Evolutionary conservation across 2,888 invertebrate genomes (phyloP).

Genomic region (Chloromyia formosa): DNA sequence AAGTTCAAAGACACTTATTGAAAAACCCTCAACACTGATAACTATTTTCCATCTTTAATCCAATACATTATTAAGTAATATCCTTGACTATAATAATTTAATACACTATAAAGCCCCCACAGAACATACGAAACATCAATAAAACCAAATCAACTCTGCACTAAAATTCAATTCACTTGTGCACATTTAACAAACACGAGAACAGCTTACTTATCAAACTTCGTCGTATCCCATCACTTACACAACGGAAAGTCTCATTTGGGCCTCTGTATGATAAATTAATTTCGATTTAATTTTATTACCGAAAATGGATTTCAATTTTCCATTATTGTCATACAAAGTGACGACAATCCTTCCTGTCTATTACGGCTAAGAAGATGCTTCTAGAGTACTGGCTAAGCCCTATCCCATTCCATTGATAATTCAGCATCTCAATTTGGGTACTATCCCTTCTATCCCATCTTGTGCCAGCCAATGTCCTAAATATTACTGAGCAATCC

Average conservation of each 20-base stretch:
- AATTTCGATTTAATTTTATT: conserved; percentile 35
- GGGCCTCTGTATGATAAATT: conserved; percentile 9
- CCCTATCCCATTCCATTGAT: background rate
- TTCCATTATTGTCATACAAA: conserved; percentile 34
- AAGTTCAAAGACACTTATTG: too few species aligned
- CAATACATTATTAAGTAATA: too few species aligned
- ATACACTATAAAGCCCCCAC: too few species aligned
- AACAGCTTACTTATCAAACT: background rate
- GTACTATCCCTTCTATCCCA: background rate
- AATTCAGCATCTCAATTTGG: conserved; percentile 7
- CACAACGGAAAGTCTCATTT: background rate
- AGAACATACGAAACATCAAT: background rate
- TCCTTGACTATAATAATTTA: too few species aligned
- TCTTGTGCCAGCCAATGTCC: background rate
- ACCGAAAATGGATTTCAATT: conserved; percentile 23
- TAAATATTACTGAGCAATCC: background rate
- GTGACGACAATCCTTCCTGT: conserved; percentile 22
- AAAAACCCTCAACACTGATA: too few species aligned
- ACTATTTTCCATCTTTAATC: too few species aligned
- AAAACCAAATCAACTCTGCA: background rate
- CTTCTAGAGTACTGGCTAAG: conserved; percentile 1
- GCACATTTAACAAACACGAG: background rate
- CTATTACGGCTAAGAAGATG: background rate
- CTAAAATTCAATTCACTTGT: background rate
- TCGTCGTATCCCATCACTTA: background rate